Conservation (phyloP, 2,797 vertebrate species). For the Aldrovandia affinis region DNA sequence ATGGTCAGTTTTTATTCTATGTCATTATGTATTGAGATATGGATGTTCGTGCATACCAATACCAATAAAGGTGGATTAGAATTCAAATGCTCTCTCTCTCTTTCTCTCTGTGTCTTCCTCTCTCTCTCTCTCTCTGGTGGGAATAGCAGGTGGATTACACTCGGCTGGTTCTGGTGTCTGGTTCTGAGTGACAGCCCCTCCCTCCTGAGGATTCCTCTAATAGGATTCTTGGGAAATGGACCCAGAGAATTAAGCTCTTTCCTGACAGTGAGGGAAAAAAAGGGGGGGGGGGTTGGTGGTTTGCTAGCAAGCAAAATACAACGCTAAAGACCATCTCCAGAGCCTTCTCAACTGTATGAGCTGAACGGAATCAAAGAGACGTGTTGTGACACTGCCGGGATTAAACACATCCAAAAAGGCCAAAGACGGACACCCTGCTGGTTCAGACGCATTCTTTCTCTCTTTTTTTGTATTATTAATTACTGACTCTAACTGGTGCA, state of each 20-base stretch:
- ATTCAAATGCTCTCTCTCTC: neutral
- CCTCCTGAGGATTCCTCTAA: neutral
- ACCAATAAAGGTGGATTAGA: too few species aligned
- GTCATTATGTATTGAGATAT: too few species aligned
- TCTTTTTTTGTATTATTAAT: slow-evolving; percentile 20
- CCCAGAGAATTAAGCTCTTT: neutral
- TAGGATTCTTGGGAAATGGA: slow-evolving; percentile 14
- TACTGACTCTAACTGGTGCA: slow-evolving; percentile 9
- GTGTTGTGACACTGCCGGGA: neutral
- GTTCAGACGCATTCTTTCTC: slow-evolving; percentile 3
- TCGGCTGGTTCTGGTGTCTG: neutral
- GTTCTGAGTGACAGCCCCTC: slow-evolving; percentile 14
- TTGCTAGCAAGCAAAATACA: slow-evolving; percentile 24
- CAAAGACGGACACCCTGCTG: slow-evolving; percentile 25
- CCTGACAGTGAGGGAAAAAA: neutral
- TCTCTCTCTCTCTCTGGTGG: neutral
- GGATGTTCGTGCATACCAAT: too few species aligned
- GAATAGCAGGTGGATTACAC: slow-evolving; percentile 20
- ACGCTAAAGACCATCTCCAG: slow-evolving; percentile 36
- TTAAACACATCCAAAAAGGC: neutral
- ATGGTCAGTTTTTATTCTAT: too few species aligned
- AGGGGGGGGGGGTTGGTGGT: neutral
- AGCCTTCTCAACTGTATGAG: slow-evolving; percentile 40
- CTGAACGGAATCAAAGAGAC: slow-evolving; percentile 26
- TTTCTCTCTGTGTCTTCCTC: neutral